Conservation (phyloP, 2,888 invertebrate genomes). For the Mythimna pallens region DNA sequence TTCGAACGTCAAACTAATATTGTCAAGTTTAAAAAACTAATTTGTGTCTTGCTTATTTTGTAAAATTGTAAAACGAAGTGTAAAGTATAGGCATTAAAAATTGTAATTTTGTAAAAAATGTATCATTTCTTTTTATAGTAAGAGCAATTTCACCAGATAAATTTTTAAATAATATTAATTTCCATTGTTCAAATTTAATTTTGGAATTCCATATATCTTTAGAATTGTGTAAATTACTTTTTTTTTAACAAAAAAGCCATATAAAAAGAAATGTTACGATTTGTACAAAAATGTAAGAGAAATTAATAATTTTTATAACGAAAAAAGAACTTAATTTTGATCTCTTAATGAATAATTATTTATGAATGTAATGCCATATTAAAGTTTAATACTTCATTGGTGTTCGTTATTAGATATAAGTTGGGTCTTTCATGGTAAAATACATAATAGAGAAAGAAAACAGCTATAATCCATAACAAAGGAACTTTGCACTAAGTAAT, state of each 20-base stretch:
- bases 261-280: constrained; percentile 49
- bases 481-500: background rate
- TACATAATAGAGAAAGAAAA: background rate
- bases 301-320: constrained; percentile 65
- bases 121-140: constrained; percentile 50
- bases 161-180: background rate
- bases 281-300: constrained; percentile 59
- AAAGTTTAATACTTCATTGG: constrained; percentile 84
- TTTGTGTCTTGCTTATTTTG: constrained; percentile 26
- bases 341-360: constrained; percentile 88
- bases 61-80: constrained; percentile 51
- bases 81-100: constrained; percentile 60
- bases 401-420: constrained; percentile 72
- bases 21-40: constrained; percentile 6
- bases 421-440: constrained; percentile 57
- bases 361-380: constrained; percentile 90
- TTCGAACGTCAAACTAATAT: constrained; percentile 20
- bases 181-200: background rate
- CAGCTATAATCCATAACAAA: background rate
- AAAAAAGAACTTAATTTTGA: constrained; percentile 80
- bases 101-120: constrained; percentile 51
- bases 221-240: background rate
- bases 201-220: background rate
- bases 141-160: background rate
- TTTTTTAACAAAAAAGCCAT: background rate